These are phyloP conservation scores for Lacerta bilineata DNA, from an alignment of 2,797 vertebrate species.

Conservation along the genomic window DNA sequence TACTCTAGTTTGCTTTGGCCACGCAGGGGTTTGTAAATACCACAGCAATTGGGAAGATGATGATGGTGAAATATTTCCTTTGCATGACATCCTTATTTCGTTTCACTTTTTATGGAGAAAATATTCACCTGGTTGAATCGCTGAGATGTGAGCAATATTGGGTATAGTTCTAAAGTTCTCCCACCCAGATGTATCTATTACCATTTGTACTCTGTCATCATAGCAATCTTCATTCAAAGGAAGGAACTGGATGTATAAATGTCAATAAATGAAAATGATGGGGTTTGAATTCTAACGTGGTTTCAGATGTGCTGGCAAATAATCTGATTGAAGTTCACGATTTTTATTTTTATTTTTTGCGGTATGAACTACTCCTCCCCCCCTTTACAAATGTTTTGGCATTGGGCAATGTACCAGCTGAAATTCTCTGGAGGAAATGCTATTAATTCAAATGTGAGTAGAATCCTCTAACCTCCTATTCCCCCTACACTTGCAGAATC, in stretches of 20 bases:
- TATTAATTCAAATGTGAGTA: conserved; percentile 18
- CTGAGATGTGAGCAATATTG: conserved; percentile 46
- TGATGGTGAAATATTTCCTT: conserved; percentile 56
- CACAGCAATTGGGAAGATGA: conserved; percentile 57
- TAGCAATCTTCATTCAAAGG: conserved; percentile 29
- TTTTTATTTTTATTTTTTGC: conserved; percentile 24
- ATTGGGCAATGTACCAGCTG: conserved; percentile 42
- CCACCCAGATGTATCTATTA: conserved; percentile 30
- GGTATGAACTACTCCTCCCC: conserved; percentile 39
- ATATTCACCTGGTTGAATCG: conserved; percentile 55
- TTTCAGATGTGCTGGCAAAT: conserved; percentile 39
- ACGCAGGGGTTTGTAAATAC: conserved; percentile 59
- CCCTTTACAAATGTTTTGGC: neutral
- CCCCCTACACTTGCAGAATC: neutral
- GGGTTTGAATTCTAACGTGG: conserved; percentile 44
- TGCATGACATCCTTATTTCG: conserved; percentile 48
- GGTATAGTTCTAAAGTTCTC: conserved; percentile 29
- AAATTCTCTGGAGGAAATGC: conserved; percentile 54
- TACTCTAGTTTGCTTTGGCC: conserved; percentile 47
- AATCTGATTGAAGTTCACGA: neutral
- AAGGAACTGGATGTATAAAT: conserved; percentile 16
- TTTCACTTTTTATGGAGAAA: conserved; percentile 46
- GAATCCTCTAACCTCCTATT: neutral
- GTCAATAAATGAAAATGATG: conserved; percentile 53
- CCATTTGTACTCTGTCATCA: conserved; percentile 31